Evolutionary conservation across 2,888 invertebrate genomes (phyloP).

Genomic region (Cheilosia impressa): DNA sequence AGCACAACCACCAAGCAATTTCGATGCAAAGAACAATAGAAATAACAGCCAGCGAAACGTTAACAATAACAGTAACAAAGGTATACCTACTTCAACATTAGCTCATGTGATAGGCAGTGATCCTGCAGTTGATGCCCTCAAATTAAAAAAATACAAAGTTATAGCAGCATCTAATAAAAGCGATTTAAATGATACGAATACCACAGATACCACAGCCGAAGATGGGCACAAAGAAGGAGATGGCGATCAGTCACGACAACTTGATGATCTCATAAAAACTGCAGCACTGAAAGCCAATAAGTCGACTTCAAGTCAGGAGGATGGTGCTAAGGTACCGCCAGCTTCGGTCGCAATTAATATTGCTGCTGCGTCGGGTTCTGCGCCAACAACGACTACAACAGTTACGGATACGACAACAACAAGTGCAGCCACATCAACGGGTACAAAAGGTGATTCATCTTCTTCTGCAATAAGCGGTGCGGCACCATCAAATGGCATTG

Average conservation of each 20-base stretch:
- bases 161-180: conserved; percentile 40
- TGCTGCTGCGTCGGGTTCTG: conserved; percentile 31
- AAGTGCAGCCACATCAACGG: conserved; percentile 44
- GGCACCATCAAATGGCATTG: conserved; percentile 52
- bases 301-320: conserved; percentile 34
- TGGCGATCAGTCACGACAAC: conserved; percentile 61
- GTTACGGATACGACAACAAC: conserved; percentile 62
- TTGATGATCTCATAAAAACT: conserved; percentile 61
- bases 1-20: conserved; percentile 27
- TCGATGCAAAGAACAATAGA: conserved; percentile 37
- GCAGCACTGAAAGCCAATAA: conserved; percentile 36
- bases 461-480: conserved; percentile 66
- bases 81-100: conserved; percentile 35
- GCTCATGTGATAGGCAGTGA: conserved; percentile 50
- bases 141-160: conserved; percentile 62
- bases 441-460: conserved; percentile 68
- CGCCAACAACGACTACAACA: conserved; percentile 59
- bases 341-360: background rate
- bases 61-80: conserved; percentile 35
- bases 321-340: background rate
- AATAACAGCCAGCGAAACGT: conserved; percentile 34
- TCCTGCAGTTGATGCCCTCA: conserved; percentile 22
- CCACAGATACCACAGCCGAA: conserved; percentile 60
- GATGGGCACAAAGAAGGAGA: conserved; percentile 61
- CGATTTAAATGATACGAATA: conserved; percentile 43